Evolutionary conservation across 1,140 invertebrate genomes (phyloP).

Genomic region (Dendroctonus ponderosae): DNA sequence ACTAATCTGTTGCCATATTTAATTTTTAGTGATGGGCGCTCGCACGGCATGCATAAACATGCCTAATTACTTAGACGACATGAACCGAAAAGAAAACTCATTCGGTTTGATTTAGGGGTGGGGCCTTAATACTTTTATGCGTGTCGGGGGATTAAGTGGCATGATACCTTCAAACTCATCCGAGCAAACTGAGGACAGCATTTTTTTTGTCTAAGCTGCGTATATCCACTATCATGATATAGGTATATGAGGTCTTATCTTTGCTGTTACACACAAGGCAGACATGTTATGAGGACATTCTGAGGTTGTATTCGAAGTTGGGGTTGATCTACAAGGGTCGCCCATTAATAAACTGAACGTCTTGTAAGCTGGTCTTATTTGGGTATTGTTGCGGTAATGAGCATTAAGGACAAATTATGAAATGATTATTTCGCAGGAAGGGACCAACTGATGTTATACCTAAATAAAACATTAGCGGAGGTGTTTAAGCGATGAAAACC

Average conservation of each 20-base stretch:
- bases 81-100: slow-evolving; percentile 32
- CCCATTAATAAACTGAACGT: slow-evolving; percentile 22
- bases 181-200: background rate
- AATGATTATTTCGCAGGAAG: background rate
- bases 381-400: slow-evolving; percentile 16
- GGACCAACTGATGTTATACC: too few species aligned
- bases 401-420: slow-evolving; percentile 13
- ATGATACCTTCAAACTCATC: background rate
- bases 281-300: background rate
- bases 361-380: slow-evolving; percentile 18
- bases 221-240: too few species aligned
- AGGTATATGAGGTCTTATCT: too few species aligned
- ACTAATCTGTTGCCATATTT: slow-evolving; percentile 37
- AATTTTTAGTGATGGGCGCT: slow-evolving; percentile 34
- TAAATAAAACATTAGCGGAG: too few species aligned
- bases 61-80: slow-evolving; percentile 35
- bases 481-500: too few species aligned
- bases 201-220: background rate
- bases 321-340: slow-evolving; percentile 9
- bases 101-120: slow-evolving; percentile 33
- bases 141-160: background rate
- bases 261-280: too few species aligned
- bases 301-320: slow-evolving; percentile 4
- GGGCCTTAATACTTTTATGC: slow-evolving; percentile 9
- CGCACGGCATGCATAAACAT: slow-evolving; percentile 32